Conservation (phyloP, 2,888 invertebrate genomes). For the Ephialtes manifestator region DNA sequence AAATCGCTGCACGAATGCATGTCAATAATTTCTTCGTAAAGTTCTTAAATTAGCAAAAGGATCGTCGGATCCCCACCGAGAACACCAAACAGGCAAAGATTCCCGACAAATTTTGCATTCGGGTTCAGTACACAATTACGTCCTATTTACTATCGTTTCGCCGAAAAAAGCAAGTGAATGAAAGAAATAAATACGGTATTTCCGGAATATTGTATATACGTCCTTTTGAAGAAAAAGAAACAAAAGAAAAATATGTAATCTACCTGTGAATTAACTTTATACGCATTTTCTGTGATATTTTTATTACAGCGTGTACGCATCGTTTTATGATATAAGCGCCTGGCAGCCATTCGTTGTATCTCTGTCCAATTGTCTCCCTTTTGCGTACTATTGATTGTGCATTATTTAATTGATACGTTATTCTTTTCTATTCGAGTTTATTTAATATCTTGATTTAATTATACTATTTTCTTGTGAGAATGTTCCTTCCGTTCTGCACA, state of each 20-base stretch:
- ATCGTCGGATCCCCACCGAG: slow-evolving; percentile 27
- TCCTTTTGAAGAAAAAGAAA: slow-evolving; percentile 52
- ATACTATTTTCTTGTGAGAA: neutral
- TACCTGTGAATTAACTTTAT: slow-evolving; percentile 73
- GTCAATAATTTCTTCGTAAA: slow-evolving; percentile 43
- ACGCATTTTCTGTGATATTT: slow-evolving; percentile 78
- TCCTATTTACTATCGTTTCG: slow-evolving; percentile 63
- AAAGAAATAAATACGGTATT: slow-evolving; percentile 39
- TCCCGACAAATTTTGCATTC: slow-evolving; percentile 37
- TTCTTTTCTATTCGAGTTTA: slow-evolving; percentile 5
- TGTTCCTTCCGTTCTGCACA: slow-evolving; percentile 22
- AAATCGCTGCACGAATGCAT: slow-evolving; percentile 38
- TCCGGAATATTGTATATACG: slow-evolving; percentile 62
- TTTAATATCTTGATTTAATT: neutral
- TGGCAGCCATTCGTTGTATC: slow-evolving; percentile 57
- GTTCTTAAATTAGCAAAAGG: slow-evolving; percentile 36
- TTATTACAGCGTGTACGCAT: slow-evolving; percentile 74
- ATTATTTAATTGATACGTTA: slow-evolving; percentile 42
- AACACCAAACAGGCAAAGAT: slow-evolving; percentile 46
- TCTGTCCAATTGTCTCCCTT: slow-evolving; percentile 48
- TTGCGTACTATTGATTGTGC: slow-evolving; percentile 49
- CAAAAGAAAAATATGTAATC: slow-evolving; percentile 55
- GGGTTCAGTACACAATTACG: slow-evolving; percentile 57
- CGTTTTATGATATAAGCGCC: slow-evolving; percentile 67
- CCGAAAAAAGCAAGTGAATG: slow-evolving; percentile 32